Evolutionary conservation across 2,113 vertebrate genomes (phyloP), one percentile per base, ranked within the genome.

Genomic region (Ctenomys sociabilis): DNA sequence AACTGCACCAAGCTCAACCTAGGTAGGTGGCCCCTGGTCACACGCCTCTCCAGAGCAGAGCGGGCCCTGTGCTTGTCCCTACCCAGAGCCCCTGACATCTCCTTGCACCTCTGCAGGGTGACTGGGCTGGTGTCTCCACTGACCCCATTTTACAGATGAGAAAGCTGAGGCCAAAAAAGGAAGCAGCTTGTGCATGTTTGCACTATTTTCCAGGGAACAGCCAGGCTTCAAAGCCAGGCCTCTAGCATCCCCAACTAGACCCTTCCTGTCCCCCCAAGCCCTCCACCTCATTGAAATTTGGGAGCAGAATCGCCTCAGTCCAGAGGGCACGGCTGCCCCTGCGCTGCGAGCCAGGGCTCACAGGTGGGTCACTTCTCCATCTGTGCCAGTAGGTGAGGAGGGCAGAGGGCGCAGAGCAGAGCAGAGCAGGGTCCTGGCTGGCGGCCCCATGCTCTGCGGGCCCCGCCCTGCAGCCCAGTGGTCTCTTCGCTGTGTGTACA

Each of bases 1-100:
- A 99, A 99, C 96, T 99, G 99, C 97, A 98, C 99, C 97, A 99
- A 99, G 90, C 99, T 99, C 98, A 99, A 99, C 97, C 98, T 99
- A 97, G 99, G 99, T 99, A 99, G 95, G 32, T 26, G 61, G 87
- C 57, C 45, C 0, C 72, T 4, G 17, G 43, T 14, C 61, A 80
- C n/a, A 2, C 3, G 3, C 57, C 14, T 63, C 4, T 0, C 0
- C 8, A 52, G 64, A 19, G 49, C 0, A 1, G 52, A 59, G 21
- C 73, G 57, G 30, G 54, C 8, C 4, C 45, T 9, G 3, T 17
- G 6, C 45, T 4, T 0, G 0, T 43, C 61, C 2, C 0, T 9
- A 43, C 7, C 52, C 17, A 6, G 4, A 0, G 28, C n/a, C 43
- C 22, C 32, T 3, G 64, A 9, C 35, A 72, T 57, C 49, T 64